Evolutionary conservation across 1,140 invertebrate species (phyloP), one percentile per base, ranked within the genome.

Genomic region (Drosophila parvula): DNA sequence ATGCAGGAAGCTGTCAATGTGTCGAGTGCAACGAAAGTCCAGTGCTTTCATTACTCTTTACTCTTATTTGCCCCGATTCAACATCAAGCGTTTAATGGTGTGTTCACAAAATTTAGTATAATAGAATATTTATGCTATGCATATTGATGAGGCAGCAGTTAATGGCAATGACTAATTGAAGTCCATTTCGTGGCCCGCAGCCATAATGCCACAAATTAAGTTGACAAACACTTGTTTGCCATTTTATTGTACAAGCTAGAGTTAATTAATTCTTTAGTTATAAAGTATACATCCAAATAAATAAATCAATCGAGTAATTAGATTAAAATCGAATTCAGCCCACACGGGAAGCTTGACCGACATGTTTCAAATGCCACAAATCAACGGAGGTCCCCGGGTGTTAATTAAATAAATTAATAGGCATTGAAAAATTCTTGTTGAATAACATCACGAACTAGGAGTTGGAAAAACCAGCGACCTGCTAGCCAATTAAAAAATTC

Each of bases 381-480:
- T 50, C 43, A 48, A 32, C 44, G 10, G 9, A 8, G 32, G 34
- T 16, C 27, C 6, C 11, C n/a, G 51, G 63, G 63, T 77, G 74
- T 81, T 84, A 85, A 84, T 84, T 67, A 60, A 85, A 85, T 74
- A 60, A 70, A 60, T 45, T 51, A 67, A 63, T 34, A 43, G 53
- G 34, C 22, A 44, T 27, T 51, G 16, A n/a, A 40, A 45, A 27
- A 56, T 34, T 48, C 8, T 7, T 22, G 44, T 12, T 48, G 14
- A 78, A 85, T 85, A 75, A 59, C 82, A 43, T 28, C 65, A 79
- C 50, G 53, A 75, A 38, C 14, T 6, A 22, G 12, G 16, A 1
- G 22, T 11, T 16, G 68, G 65, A 38, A 71, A 71, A 70, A 50
- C 45, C 48, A 38, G n/a, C 4, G 5, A 14, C 12, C 8, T 16